These are phyloP conservation scores for Scaeva pyrastri DNA, from an alignment of 2,888 invertebrate genomes.

Conservation along the genomic window DNA sequence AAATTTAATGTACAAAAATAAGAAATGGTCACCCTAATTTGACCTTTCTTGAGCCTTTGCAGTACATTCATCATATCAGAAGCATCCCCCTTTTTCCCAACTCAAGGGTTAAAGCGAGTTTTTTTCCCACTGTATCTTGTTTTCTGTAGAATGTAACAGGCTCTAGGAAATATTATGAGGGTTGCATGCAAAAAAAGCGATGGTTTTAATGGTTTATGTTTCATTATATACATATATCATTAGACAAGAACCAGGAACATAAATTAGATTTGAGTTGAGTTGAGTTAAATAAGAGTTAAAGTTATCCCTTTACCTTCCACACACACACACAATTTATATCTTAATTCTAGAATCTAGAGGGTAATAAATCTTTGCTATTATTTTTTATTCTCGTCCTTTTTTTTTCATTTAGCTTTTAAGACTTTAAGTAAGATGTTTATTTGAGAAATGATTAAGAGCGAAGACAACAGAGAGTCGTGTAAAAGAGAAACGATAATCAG, in stretches of 20 bases:
- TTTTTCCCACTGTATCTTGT: background rate
- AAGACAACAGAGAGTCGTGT: background rate
- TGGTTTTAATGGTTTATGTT: conserved; percentile 10
- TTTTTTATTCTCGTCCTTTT: background rate
- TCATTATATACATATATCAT: background rate
- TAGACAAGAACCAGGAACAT: conserved; percentile 9
- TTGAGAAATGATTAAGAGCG: background rate
- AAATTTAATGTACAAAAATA: background rate
- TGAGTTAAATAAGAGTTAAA: conserved; percentile 34
- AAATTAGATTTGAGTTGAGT: conserved; percentile 15
- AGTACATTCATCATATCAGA: conserved; percentile 9
- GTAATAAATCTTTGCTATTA: conserved; percentile 16
- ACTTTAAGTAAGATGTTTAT: conserved; percentile 27
- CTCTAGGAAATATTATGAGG: conserved; percentile 19
- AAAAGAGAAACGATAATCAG: background rate
- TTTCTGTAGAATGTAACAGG: conserved; percentile 15
- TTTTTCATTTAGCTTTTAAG: background rate
- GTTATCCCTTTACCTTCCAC: background rate
- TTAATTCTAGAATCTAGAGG: conserved; percentile 11
- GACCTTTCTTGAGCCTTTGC: conserved; percentile 10
- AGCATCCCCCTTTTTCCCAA: conserved; percentile 1
- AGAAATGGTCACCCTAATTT: background rate
- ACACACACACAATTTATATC: conserved; percentile 1
- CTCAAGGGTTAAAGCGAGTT: background rate
- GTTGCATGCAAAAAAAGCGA: background rate